phyloP scores from a whole-genome alignment of 2,797 vertebrate genomes.

The Hemitrygon akajei region DNA sequence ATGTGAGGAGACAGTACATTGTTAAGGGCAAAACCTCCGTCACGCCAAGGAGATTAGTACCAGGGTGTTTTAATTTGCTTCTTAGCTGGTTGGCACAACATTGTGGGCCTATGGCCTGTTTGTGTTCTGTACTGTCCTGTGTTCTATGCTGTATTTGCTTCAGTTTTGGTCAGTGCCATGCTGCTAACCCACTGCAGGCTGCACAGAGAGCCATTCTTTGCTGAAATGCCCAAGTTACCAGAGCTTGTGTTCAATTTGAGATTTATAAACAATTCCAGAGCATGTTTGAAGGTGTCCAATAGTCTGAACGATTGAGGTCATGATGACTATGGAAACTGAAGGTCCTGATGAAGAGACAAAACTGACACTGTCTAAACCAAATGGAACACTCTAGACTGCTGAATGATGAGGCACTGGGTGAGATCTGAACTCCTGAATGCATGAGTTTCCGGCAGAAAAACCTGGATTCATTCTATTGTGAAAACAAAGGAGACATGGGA shows the following conservation, averaged over 20 bases:
- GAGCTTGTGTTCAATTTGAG: background rate
- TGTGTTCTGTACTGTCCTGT: too few relatives aligned
- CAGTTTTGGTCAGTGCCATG: too few relatives aligned
- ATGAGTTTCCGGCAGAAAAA: background rate
- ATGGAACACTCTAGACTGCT: background rate
- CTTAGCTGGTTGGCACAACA: too few relatives aligned
- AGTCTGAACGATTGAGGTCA: background rate
- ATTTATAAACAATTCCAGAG: background rate
- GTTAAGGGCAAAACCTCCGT: too few relatives aligned
- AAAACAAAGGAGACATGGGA: background rate
- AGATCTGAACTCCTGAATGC: background rate
- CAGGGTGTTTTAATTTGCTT: too few relatives aligned
- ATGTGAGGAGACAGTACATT: too few relatives aligned
- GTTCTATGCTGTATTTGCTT: too few relatives aligned
- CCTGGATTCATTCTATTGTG: background rate
- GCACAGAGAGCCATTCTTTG: too few relatives aligned
- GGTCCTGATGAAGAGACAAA: background rate
- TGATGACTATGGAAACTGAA: background rate
- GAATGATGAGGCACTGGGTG: background rate
- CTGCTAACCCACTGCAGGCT: too few relatives aligned
- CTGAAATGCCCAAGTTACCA: too few relatives aligned
- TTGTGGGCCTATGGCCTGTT: too few relatives aligned
- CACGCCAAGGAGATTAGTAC: too few relatives aligned
- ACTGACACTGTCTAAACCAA: background rate
- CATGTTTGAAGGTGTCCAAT: background rate